A percentile compares a stretch with the other conserved stretches of the same genome.
These are phyloP conservation scores for Fregata magnificens DNA, from an alignment of 2,113 vertebrate genomes.

Conservation along the genomic window DNA sequence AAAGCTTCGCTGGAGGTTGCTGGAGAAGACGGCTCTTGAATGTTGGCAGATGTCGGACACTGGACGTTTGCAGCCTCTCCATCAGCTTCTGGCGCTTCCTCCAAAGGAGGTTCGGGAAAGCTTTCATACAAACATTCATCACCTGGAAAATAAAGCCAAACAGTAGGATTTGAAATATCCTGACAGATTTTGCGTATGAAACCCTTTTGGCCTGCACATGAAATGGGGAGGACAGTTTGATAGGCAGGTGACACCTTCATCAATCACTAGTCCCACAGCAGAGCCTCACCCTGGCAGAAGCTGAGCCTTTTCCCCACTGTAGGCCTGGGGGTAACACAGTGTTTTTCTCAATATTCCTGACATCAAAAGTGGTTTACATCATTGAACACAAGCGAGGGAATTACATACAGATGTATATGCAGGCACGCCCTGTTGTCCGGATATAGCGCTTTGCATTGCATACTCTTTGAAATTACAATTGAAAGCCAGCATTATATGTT, in stretches of 20 bases:
- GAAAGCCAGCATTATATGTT: neutral
- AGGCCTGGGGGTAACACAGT: neutral
- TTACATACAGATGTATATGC: constrained; percentile 42
- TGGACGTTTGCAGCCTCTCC: constrained; percentile 71
- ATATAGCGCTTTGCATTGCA: neutral
- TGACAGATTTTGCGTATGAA: neutral
- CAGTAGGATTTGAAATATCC: neutral
- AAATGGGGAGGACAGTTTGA: neutral
- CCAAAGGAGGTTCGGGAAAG: constrained; percentile 81
- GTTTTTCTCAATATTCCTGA: neutral
- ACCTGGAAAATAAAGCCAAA: constrained; percentile 78
- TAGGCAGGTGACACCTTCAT: neutral
- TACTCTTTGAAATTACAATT: constrained; percentile 23
- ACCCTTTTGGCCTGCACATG: neutral
- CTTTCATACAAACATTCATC: constrained; percentile 83
- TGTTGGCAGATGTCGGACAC: constrained; percentile 49
- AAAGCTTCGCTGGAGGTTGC: constrained; percentile 81
- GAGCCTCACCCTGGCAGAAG: neutral
- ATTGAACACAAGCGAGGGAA: neutral
- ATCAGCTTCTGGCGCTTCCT: constrained; percentile 78
- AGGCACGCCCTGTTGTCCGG: neutral
- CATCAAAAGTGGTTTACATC: constrained; percentile 50
- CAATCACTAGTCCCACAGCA: neutral
- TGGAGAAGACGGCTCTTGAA: constrained; percentile 83
- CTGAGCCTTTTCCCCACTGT: neutral